A percentile compares a stretch with the other conserved stretches of the same genome.
Evolutionary conservation across 2,113 vertebrate species (phyloP).

Genomic region (Ctenomys sociabilis): DNA sequence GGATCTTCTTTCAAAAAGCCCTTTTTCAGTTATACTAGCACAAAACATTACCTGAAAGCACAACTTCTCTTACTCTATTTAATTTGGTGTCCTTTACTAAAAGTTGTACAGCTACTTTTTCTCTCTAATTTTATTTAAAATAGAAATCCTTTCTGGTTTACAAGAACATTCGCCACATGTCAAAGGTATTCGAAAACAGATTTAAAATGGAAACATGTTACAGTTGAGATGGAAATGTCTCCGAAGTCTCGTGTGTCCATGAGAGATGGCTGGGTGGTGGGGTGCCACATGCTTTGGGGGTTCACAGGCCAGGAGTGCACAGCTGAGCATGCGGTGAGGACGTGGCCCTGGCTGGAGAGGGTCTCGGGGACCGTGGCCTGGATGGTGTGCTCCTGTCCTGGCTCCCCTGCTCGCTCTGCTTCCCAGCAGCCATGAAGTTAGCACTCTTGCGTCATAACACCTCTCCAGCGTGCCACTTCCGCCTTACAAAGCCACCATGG

Average conservation of each 20-base stretch:
- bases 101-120: conserved; percentile 21
- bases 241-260: not conserved
- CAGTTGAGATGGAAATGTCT: not conserved
- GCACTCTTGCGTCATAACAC: not conserved
- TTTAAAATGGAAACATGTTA: conserved; percentile 43
- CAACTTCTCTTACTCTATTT: conserved; percentile 31
- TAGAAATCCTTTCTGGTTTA: conserved; percentile 54
- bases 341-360: not conserved
- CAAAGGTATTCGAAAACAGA: conserved; percentile 63
- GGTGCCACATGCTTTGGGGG: not conserved
- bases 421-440: not conserved
- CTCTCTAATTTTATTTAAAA: conserved; percentile 61
- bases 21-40: conserved; percentile 2
- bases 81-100: conserved; percentile 57
- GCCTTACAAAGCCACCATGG: not conserved
- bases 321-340: not conserved
- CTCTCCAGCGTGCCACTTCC: not conserved
- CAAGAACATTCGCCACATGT: conserved; percentile 33
- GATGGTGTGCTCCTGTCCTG: not conserved
- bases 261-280: not conserved
- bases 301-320: not conserved
- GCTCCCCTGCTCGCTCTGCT: not conserved
- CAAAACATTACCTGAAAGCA: conserved; percentile 21
- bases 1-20: not conserved
- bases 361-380: not conserved